These are phyloP conservation scores for Todiramphus saurophagus DNA, from an alignment of 2,113 vertebrate genomes.

Conservation along the genomic window DNA sequence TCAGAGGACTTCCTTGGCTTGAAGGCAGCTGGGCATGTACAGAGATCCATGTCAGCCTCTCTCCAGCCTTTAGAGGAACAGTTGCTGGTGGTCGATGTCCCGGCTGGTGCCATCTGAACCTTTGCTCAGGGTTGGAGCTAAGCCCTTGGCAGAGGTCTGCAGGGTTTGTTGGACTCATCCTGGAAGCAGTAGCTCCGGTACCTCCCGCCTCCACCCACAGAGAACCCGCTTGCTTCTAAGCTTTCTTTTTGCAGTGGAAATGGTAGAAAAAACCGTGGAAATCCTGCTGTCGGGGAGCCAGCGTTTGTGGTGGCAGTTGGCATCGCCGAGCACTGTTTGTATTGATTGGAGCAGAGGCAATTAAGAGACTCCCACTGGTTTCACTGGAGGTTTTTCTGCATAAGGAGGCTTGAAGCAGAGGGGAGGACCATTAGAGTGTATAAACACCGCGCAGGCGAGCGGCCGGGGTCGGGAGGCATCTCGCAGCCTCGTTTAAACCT, in stretches of 20 bases:
- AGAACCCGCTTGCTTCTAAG: not conserved
- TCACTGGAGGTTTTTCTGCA: not conserved
- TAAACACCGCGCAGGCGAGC: not conserved
- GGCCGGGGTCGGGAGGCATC: not conserved
- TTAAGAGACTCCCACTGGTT: constrained; percentile 54
- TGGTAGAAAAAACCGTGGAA: not conserved
- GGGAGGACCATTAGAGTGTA: not conserved
- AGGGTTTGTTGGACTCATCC: not conserved
- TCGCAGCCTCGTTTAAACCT: not conserved
- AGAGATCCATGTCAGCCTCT: not conserved
- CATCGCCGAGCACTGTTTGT: not conserved
- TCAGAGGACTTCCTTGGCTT: not conserved
- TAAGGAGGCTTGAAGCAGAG: constrained; percentile 56
- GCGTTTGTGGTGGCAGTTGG: not conserved
- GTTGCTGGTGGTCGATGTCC: not conserved
- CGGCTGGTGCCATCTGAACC: not conserved
- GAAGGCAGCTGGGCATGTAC: not conserved
- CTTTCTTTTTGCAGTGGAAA: not conserved
- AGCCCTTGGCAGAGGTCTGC: not conserved
- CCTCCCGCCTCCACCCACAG: not conserved
- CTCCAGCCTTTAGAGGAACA: not conserved
- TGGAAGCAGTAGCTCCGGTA: not conserved
- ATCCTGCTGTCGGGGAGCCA: not conserved
- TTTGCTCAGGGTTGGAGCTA: not conserved
- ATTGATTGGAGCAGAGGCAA: constrained; percentile 41